Conservation (phyloP, 2,113 vertebrate genomes). For the Addax nasomaculatus region DNA sequence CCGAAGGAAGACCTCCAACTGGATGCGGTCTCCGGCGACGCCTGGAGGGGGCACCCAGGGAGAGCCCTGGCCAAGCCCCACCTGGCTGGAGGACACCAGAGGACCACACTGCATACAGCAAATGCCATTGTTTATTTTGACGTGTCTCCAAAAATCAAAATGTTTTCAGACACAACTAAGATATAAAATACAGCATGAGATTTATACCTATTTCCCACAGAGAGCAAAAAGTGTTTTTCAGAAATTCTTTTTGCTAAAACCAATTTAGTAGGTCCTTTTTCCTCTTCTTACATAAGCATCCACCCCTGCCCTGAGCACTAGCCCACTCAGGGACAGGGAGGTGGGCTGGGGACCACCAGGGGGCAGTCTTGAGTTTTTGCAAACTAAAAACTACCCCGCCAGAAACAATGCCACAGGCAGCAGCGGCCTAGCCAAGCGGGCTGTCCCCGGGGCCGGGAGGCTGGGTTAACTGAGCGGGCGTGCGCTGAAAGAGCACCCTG, state of each 20-base stretch:
- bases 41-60: not conserved
- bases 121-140: conserved; percentile 83
- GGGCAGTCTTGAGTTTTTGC: not conserved
- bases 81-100: not conserved
- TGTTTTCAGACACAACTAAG: conserved; percentile 84
- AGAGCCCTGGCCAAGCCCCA: not conserved
- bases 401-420: not conserved
- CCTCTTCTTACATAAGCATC: not conserved
- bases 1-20: fast-evolving
- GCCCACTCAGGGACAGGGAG: not conserved
- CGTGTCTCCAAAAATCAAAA: conserved; percentile 82
- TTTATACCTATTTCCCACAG: conserved; percentile 77
- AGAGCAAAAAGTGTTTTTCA: conserved; percentile 75
- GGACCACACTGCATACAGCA: conserved; percentile 69
- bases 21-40: fast-evolving
- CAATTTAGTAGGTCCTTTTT: conserved; percentile 43
- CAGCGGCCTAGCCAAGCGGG: not conserved
- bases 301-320: fast-evolving
- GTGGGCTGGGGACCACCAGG: too few species aligned
- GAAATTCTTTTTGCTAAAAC: conserved; percentile 70
- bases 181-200: conserved; percentile 86
- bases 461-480: fast-evolving
- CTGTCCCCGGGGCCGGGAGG: fast-evolving
- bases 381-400: not conserved
- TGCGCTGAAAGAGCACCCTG: not conserved